Evolutionary conservation across 2,888 invertebrate genomes (phyloP).

Genomic region (Drosophila diplacantha): DNA sequence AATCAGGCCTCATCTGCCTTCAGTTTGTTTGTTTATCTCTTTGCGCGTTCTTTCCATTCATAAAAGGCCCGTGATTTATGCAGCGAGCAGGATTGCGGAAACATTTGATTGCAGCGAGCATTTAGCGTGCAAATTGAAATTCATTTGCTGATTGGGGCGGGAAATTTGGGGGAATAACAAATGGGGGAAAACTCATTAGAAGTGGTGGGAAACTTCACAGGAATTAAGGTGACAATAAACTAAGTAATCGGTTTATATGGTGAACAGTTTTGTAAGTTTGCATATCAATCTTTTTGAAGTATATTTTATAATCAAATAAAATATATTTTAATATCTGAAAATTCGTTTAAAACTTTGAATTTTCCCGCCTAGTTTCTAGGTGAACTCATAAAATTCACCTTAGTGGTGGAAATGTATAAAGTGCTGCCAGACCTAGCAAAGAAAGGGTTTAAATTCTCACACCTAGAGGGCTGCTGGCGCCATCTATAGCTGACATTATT

Average conservation of each 20-base stretch:
- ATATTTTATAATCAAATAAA: not conserved
- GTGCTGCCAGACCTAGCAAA: not conserved
- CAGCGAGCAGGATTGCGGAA: slow-evolving; percentile 28
- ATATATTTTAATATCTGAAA: not conserved
- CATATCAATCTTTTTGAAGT: not conserved
- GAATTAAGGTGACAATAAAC: not conserved
- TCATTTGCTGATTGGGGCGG: slow-evolving; percentile 16
- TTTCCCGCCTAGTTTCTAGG: too few species aligned
- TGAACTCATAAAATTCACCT: not conserved
- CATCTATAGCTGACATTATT: not conserved
- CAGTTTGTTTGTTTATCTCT: slow-evolving; percentile 16
- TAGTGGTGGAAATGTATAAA: not conserved
- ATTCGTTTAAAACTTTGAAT: not conserved
- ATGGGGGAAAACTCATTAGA: not conserved
- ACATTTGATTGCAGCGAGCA: slow-evolving; percentile 26
- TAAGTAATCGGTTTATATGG: not conserved
- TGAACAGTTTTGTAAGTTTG: rapidly evolving
- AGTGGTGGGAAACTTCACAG: not conserved
- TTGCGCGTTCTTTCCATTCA: slow-evolving; percentile 26
- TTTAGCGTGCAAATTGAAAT: slow-evolving; percentile 22
- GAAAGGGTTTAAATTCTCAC: not conserved
- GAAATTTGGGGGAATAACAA: slow-evolving; percentile 9
- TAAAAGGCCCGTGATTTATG: slow-evolving; percentile 41
- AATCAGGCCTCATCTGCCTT: slow-evolving; percentile 3
- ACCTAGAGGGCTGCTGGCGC: slow-evolving; percentile 1